phyloP scores from a whole-genome alignment of 2,888 invertebrate species.

The Alcis repandata region DNA sequence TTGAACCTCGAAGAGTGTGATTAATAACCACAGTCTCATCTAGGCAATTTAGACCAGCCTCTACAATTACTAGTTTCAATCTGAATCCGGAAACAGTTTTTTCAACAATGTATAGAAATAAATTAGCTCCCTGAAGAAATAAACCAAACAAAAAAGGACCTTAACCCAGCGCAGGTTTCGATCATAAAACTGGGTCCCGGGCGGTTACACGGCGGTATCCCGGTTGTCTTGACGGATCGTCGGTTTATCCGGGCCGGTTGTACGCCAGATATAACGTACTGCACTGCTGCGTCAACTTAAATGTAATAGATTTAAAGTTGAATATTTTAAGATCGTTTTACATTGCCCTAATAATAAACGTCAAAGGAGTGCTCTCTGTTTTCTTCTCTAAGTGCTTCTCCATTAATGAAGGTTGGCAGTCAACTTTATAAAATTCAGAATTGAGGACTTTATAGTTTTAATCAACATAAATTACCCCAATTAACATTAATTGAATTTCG shows the following conservation, averaged over 20 bases:
- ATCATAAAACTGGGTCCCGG: conserved; percentile 36
- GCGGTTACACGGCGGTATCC: conserved; percentile 25
- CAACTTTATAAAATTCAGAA: no score
- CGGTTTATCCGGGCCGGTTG: conserved; percentile 25
- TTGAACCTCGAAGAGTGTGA: background rate
- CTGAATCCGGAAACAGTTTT: background rate
- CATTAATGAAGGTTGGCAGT: no score
- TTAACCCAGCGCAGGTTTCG: conserved; percentile 35
- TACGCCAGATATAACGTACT: conserved; percentile 6
- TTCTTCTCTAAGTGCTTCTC: no score
- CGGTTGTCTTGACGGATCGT: conserved; percentile 37
- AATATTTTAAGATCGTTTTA: no score
- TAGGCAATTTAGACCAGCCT: no score
- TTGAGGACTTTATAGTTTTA: no score
- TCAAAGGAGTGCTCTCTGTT: no score
- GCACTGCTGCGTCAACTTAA: background rate
- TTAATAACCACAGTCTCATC: background rate
- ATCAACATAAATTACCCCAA: no score
- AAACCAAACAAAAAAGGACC: conserved; percentile 36
- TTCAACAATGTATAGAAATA: conserved; percentile 13
- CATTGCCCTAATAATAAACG: no score
- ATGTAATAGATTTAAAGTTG: no score
- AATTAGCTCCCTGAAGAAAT: conserved; percentile 19
- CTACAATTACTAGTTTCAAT: background rate
- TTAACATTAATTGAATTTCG: no score